A percentile compares a stretch with the other conserved stretches of the same genome.
phyloP scores from a whole-genome alignment of 1,140 invertebrate species.

The Cotesia glomerata region DNA sequence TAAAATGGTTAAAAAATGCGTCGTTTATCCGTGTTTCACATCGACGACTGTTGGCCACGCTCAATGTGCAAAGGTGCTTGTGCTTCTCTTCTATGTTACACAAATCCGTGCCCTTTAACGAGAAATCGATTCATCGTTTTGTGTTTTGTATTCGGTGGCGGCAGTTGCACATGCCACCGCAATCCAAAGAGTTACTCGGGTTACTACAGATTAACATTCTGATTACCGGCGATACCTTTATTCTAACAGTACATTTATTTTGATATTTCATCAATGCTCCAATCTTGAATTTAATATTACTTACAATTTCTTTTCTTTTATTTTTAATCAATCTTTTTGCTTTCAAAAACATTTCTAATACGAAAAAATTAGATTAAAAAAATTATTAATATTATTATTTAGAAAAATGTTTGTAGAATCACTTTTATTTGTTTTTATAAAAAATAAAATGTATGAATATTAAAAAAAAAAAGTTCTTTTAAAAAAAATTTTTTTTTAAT shows the following conservation, averaged over 20 bases:
- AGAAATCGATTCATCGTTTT: conserved; percentile 30
- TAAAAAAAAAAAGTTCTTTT: no score
- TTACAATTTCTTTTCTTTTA: no score
- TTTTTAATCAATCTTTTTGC: no score
- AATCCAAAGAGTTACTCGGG: background rate
- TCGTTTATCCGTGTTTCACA: conserved; percentile 17
- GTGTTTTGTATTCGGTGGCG: background rate
- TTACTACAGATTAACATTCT: conserved; percentile 28
- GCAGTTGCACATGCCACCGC: conserved; percentile 6
- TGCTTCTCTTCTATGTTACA: conserved; percentile 19
- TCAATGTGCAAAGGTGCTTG: conserved; percentile 19
- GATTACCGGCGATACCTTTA: conserved; percentile 15
- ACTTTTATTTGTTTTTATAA: no score
- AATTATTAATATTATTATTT: no score
- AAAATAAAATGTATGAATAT: no score
- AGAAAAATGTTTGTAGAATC: no score
- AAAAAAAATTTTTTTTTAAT: no score
- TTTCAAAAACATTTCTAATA: no score
- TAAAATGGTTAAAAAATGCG: background rate
- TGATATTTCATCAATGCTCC: no score
- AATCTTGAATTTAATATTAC: no score
- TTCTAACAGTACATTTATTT: background rate
- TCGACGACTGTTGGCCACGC: conserved; percentile 19
- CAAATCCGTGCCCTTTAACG: conserved; percentile 22
- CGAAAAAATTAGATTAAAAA: no score